Evolutionary conservation across 2,888 invertebrate genomes (phyloP).

Genomic region (Idaea dimidiata): DNA sequence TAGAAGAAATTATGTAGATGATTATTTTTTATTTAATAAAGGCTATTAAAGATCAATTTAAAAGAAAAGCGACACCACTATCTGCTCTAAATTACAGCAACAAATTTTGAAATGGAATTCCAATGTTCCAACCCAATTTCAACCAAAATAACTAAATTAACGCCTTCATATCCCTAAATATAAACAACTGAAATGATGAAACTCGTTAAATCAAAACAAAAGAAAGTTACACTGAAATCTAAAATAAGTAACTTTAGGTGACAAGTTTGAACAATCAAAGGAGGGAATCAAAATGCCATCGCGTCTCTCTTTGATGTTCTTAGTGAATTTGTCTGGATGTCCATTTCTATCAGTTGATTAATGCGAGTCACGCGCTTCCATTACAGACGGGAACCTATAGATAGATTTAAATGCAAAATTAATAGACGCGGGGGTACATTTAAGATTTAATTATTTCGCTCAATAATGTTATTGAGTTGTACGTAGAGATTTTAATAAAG

Average conservation of each 20-base stretch:
- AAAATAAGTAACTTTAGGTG: constrained; percentile 65
- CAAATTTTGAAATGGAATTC: constrained; percentile 5
- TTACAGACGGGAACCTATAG: constrained; percentile 34
- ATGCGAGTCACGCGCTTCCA: constrained; percentile 33
- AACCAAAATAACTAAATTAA: neutral
- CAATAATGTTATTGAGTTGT: neutral
- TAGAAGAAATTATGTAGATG: too few species aligned
- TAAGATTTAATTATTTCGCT: neutral
- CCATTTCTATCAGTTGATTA: constrained; percentile 43
- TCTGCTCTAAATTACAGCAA: neutral
- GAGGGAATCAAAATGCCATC: constrained; percentile 63
- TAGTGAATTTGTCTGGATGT: constrained; percentile 57
- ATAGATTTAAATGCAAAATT: constrained; percentile 26
- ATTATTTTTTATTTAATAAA: neutral
- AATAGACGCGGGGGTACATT: neutral
- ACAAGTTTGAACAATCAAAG: constrained; percentile 65
- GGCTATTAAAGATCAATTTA: neutral
- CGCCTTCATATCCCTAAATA: neutral
- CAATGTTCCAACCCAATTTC: neutral
- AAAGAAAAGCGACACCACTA: neutral
- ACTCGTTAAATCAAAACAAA: constrained; percentile 2
- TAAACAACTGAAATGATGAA: neutral
- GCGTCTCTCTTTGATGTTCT: constrained; percentile 65
- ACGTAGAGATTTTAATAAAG: neutral
- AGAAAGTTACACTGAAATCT: constrained; percentile 28